Evolutionary conservation across 30 jellyfish, hydroid and myxozoan species (phyloP), one percentile per base, ranked within the genome.

Genomic region (Chrysaora quinquecirrha): DNA sequence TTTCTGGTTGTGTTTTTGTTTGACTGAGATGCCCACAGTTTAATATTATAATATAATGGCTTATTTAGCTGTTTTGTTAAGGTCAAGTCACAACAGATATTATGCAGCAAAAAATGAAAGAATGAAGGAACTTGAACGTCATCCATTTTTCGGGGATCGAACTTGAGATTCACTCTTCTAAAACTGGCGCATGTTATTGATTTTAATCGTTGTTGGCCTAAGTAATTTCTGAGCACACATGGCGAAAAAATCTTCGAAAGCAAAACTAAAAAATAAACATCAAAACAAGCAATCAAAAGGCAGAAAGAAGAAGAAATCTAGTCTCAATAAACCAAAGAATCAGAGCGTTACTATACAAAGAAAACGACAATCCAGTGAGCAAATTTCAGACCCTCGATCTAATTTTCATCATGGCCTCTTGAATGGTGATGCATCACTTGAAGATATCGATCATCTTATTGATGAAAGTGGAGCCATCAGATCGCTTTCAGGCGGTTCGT

Each of bases 221-320:
- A 20, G 25, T 20, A 9, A 43, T 52, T 10, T 52, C 68, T 7
- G 27, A 52, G 68, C 4, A 9, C 68, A 52, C 24, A 80, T 80
- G 90, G 90, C 83, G 90, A 80, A 80, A 28, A 65, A 80, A 58
- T 38, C 83, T 38, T 52, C 90, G 43, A 80, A 65, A 66, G 43
- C 78, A 1, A 80, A 80, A 48, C 43, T 80, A 19, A 68, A 38
- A 38, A 80, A 80, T 72, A 80, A 80, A 48, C 56, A 48, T 33
- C 90, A 80, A 31, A 80, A 79, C 34, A 80, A 80, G 25, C 71
- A 80, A 54, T 63, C 71, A 32, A 64, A 71, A 10, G 46, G 83
- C 0, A 80, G 24, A 48, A 65, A 80, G 4, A 65, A 46, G 52
- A 80, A 80, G 48, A 47, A 25, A 30, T 64, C 52, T 31, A 43